A percentile compares a stretch with the other conserved stretches of the same genome.
Conservation (phyloP, 2,888 invertebrate genomes). For the Hypercompe scribonia region DNA sequence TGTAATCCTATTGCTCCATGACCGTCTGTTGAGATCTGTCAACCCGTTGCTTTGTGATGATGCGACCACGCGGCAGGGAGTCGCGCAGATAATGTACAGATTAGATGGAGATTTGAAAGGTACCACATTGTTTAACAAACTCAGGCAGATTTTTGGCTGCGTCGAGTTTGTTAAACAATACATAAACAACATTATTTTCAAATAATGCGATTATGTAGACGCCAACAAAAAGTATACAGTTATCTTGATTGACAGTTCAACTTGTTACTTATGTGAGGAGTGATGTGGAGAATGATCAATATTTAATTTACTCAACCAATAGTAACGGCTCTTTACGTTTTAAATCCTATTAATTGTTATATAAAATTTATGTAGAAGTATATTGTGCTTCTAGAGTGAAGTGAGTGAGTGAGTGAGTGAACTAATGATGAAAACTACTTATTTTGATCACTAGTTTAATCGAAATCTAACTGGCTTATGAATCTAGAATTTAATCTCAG, state of each 20-base stretch:
- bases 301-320: constrained; percentile 27
- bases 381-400: too few species aligned
- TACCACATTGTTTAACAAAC: constrained; percentile 79
- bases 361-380: too few species aligned
- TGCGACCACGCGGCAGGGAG: constrained; percentile 78
- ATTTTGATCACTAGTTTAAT: not conserved
- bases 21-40: constrained; percentile 82
- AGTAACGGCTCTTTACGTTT: constrained; percentile 14
- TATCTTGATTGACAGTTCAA: constrained; percentile 65
- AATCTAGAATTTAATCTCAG: not conserved
- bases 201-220: constrained; percentile 76
- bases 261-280: constrained; percentile 49
- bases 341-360: not conserved
- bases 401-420: too few species aligned
- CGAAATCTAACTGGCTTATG: not conserved
- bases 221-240: constrained; percentile 63
- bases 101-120: constrained; percentile 83
- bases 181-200: constrained; percentile 81
- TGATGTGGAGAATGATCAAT: constrained; percentile 46
- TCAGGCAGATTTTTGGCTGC: constrained; percentile 71
- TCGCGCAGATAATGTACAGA: constrained; percentile 79
- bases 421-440: too few species aligned
- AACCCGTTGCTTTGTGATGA: constrained; percentile 85
- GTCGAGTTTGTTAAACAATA: constrained; percentile 79
- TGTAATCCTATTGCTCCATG: constrained; percentile 80